Evolutionary conservation across 2,888 invertebrate species (phyloP), one percentile per base, ranked within the genome.

Genomic region (Bibio marci): DNA sequence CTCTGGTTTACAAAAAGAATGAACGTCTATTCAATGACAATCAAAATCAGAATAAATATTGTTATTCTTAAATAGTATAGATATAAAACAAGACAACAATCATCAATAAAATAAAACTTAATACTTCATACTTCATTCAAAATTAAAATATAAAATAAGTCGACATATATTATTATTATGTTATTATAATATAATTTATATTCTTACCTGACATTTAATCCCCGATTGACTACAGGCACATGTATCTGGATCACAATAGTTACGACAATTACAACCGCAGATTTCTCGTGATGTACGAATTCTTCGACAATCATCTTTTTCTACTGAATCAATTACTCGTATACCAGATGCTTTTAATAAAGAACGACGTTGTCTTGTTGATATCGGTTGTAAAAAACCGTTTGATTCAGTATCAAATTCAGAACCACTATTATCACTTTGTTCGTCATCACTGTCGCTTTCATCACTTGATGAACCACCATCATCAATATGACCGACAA

Each of bases 141-240:
- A n/a, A n/a, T n/a, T n/a, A n/a, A n/a, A n/a, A n/a, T n/a, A n/a
- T n/a, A n/a, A n/a, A n/a, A n/a, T n/a, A n/a, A n/a, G n/a, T n/a
- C n/a, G n/a, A n/a, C n/a, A n/a, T n/a, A n/a, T n/a, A n/a, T n/a
- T n/a, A n/a, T n/a, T n/a, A n/a, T n/a, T n/a, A n/a, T n/a, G n/a
- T n/a, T n/a, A n/a, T n/a, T n/a, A n/a, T n/a, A n/a, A n/a, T n/a
- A n/a, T n/a, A n/a, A n/a, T n/a, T 18, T 18, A 17, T 26, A 7
- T 6, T 45, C 56, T 45, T 46, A 72, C 73, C 71, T 94, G 94
- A 59, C 95, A 97, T 66, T 94, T 91, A 48, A 97, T 95, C 44
- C 91, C 92, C 33, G 86, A 86, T 55, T 83, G 76, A 57, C 90
- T 87, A 64, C 97, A 97, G 13, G 85, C 80, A 60, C 97, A 97